These are phyloP conservation scores for Enteromius afrohamiltoni DNA, from an alignment of 2,797 vertebrate species.

Conservation along the genomic window DNA sequence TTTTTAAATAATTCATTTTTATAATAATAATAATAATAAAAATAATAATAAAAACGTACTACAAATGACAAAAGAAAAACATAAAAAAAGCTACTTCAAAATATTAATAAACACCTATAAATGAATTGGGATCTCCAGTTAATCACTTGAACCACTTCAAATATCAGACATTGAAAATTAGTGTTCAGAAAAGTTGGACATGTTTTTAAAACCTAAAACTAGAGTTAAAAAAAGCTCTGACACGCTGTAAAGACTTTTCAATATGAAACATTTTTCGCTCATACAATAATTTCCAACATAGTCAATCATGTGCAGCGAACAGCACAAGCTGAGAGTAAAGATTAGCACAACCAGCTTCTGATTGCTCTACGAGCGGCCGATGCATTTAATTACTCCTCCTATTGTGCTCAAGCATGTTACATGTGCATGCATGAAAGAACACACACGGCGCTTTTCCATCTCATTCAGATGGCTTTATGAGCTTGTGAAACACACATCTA, in stretches of 20 bases:
- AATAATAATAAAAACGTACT: not conserved
- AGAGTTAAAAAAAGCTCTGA: not conserved
- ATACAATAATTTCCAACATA: slow-evolving; percentile 35
- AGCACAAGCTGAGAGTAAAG: slow-evolving; percentile 51
- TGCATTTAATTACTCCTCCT: slow-evolving; percentile 50
- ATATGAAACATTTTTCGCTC: not conserved
- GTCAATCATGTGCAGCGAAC: slow-evolving; percentile 52
- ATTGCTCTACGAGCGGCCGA: slow-evolving; percentile 47
- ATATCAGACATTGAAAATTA: not conserved
- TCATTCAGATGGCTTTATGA: not conserved
- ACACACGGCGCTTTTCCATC: not conserved
- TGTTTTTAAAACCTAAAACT: not conserved
- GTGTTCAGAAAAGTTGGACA: not conserved
- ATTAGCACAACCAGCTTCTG: slow-evolving; percentile 54
- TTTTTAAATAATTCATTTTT: no score
- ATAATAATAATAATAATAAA: no score
- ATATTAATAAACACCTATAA: not conserved
- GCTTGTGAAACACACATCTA: not conserved
- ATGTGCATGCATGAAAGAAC: slow-evolving; percentile 14
- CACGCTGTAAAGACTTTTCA: not conserved
- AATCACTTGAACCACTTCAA: not conserved
- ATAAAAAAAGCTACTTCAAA: not conserved
- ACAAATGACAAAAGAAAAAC: not conserved
- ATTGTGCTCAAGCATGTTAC: slow-evolving; percentile 32
- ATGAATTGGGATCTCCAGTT: not conserved